Evolutionary conservation across 2,888 invertebrate species (phyloP).

Genomic region (Epinotia nisella): DNA sequence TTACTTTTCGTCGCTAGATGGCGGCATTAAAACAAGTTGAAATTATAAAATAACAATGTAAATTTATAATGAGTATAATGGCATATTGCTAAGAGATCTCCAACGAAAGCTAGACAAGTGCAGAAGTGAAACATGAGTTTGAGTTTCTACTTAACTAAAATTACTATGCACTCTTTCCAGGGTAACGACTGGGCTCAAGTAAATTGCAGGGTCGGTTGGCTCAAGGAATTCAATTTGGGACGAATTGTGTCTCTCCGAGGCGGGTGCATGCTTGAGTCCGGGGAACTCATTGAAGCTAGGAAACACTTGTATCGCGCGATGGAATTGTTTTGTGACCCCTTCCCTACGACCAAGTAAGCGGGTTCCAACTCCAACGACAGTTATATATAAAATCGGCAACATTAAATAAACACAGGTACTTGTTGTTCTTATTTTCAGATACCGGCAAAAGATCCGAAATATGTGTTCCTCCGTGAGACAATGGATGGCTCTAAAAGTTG

Average conservation of each 20-base stretch:
- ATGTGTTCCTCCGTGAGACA: conserved; percentile 57
- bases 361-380: no score
- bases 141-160: background rate
- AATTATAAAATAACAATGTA: no score
- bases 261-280: conserved; percentile 64
- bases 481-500: conserved; percentile 55
- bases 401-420: no score
- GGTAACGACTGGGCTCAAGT: conserved; percentile 50
- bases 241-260: conserved; percentile 63
- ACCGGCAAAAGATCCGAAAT: conserved; percentile 50
- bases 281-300: conserved; percentile 62
- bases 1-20: no score
- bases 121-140: no score
- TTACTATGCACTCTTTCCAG: conserved; percentile 46
- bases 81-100: no score
- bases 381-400: no score
- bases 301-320: conserved; percentile 63
- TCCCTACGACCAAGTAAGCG: conserved; percentile 60
- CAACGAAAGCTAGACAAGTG: no score
- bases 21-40: no score
- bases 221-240: conserved; percentile 63
- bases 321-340: conserved; percentile 63
- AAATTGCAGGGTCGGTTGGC: conserved; percentile 58
- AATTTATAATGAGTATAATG: no score
- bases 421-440: conserved; percentile 34